Evolutionary conservation across 2,113 vertebrate species (phyloP).

Genomic region (Pogona vitticeps): DNA sequence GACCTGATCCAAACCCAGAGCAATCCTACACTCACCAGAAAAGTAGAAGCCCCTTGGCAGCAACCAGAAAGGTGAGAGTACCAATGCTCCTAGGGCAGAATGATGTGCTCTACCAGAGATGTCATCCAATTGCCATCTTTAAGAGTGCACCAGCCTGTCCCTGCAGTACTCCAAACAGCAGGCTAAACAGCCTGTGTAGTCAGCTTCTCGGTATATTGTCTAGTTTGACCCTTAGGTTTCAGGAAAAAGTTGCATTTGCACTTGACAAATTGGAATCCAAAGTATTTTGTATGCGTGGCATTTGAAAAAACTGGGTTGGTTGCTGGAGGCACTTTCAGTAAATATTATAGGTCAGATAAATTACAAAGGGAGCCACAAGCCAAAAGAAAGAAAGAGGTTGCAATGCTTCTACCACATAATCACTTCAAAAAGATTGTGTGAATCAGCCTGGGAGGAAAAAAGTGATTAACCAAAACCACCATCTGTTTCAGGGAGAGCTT

Average conservation of each 20-base stretch:
- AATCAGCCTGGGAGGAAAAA: neutral
- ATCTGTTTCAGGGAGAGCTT: neutral
- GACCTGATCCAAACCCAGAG: too few species aligned
- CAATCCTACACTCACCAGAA: too few species aligned
- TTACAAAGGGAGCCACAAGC: neutral
- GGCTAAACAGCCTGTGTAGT: too few species aligned
- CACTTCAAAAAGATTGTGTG: neutral
- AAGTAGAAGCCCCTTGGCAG: too few species aligned
- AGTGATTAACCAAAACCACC: neutral
- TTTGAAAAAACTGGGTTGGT: neutral
- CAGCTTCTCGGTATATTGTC: too few species aligned
- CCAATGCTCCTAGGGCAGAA: too few species aligned
- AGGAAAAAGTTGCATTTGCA: neutral
- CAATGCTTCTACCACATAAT: neutral
- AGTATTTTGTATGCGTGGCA: neutral
- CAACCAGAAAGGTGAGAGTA: too few species aligned
- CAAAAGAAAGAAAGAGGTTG: neutral
- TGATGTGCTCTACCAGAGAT: too few species aligned
- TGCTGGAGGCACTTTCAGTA: neutral
- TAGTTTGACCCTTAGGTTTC: neutral
- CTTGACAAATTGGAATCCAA: neutral
- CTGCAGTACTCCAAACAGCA: too few species aligned
- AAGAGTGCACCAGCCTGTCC: too few species aligned
- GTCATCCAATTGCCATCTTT: too few species aligned
- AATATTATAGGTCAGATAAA: neutral